Percentiles rank a stretch among this genome's conserved stretches.
phyloP scores from a whole-genome alignment of 2,888 invertebrate species.

The Ochropacha duplaris region DNA sequence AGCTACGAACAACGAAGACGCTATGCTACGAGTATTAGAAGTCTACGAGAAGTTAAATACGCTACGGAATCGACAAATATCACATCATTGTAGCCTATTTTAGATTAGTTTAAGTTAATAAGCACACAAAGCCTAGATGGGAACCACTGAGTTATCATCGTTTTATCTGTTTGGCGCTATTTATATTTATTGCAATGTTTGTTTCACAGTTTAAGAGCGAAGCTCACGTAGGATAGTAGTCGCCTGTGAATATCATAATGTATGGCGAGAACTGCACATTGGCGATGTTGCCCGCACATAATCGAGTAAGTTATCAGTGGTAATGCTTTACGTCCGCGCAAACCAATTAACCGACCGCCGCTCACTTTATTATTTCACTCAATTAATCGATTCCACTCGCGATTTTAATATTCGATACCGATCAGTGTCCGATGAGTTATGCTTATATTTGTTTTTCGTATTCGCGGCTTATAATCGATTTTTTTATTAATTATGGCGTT shows the following conservation, averaged over 20 bases:
- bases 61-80: not conserved
- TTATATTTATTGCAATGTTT: no score
- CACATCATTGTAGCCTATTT: no score
- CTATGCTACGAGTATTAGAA: not conserved
- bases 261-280: not conserved
- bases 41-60: not conserved
- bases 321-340: constrained; percentile 61
- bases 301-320: constrained; percentile 61
- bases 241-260: not conserved
- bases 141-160: no score
- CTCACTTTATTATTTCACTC: constrained; percentile 66
- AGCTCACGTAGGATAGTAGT: not conserved
- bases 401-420: constrained; percentile 74
- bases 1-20: not conserved
- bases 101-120: no score
- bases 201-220: not conserved
- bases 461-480: constrained; percentile 43
- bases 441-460: constrained; percentile 75
- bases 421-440: constrained; percentile 68
- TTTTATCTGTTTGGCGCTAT: no score
- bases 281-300: constrained; percentile 19
- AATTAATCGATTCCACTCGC: constrained; percentile 72
- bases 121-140: no score
- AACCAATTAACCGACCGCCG: constrained; percentile 70
- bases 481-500: constrained; percentile 34